These are phyloP conservation scores for Eilema depressum DNA, from an alignment of 2,888 invertebrate species.

Conservation along the genomic window DNA sequence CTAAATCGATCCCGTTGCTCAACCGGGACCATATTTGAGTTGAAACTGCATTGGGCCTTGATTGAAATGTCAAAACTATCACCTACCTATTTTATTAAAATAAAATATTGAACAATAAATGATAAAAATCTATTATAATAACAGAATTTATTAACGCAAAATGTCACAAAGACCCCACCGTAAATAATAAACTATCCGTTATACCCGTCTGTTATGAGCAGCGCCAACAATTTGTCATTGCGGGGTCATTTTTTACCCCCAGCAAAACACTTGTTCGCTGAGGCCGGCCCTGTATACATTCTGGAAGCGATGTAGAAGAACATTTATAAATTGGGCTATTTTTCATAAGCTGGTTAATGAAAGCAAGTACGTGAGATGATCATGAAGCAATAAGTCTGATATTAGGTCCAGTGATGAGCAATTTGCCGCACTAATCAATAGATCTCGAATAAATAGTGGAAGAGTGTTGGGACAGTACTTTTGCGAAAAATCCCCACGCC, in stretches of 20 bases:
- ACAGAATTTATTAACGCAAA: neutral
- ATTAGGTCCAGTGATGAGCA: neutral
- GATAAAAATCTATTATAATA: no score
- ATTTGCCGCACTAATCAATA: neutral
- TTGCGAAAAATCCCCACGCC: no score
- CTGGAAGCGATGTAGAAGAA: conserved; percentile 10
- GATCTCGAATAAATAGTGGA: no score
- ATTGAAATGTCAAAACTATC: no score
- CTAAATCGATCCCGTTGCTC: no score
- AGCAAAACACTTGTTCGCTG: conserved; percentile 25
- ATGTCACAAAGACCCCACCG: conserved; percentile 6
- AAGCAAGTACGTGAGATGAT: neutral
- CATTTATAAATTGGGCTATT: conserved; percentile 10
- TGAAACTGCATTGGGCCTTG: no score
- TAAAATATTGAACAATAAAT: no score
- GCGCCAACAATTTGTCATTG: conserved; percentile 40
- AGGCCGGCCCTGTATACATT: conserved; percentile 18
- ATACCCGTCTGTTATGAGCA: conserved; percentile 14
- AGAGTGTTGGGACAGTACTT: no score
- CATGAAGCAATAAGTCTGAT: neutral
- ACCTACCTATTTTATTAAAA: no score
- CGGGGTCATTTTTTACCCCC: conserved; percentile 44
- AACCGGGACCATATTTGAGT: no score
- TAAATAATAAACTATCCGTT: conserved; percentile 13
- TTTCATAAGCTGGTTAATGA: conserved; percentile 10